These are phyloP conservation scores for Corythaeola cristata DNA, from an alignment of 2,113 vertebrate genomes.

Conservation along the genomic window DNA sequence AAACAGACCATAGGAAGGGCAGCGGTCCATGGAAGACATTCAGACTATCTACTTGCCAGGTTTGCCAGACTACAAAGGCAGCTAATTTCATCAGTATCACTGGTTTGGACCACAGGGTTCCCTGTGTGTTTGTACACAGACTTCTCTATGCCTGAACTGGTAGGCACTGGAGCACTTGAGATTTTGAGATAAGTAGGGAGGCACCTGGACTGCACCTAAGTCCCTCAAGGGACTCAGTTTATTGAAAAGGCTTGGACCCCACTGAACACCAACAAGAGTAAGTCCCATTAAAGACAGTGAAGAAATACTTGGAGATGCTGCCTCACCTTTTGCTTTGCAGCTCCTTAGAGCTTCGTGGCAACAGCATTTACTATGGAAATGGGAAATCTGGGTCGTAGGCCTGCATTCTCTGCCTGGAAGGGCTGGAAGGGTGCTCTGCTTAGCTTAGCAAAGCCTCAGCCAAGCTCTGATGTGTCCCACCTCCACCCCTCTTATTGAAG, in stretches of 20 bases:
- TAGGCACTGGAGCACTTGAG: neutral
- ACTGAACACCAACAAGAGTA: neutral
- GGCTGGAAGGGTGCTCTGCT: neutral
- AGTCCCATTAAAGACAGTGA: neutral
- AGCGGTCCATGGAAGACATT: neutral
- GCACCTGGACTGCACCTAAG: neutral
- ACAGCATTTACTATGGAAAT: neutral
- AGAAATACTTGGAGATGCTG: neutral
- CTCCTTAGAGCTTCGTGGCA: neutral
- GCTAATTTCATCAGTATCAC: neutral
- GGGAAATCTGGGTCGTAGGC: neutral
- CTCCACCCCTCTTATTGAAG: neutral
- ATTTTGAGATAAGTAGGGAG: neutral
- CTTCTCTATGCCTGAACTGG: neutral
- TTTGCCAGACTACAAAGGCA: neutral
- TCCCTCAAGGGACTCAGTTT: neutral
- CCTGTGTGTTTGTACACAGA: neutral
- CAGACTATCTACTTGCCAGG: neutral
- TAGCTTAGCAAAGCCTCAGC: neutral
- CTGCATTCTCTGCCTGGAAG: neutral
- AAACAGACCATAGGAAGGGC: neutral
- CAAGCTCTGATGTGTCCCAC: neutral
- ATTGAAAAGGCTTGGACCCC: neutral
- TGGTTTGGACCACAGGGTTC: neutral
- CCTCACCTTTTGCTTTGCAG: neutral